Conservation (phyloP, 2,888 invertebrate genomes). For the Cephus nigrinus region DNA sequence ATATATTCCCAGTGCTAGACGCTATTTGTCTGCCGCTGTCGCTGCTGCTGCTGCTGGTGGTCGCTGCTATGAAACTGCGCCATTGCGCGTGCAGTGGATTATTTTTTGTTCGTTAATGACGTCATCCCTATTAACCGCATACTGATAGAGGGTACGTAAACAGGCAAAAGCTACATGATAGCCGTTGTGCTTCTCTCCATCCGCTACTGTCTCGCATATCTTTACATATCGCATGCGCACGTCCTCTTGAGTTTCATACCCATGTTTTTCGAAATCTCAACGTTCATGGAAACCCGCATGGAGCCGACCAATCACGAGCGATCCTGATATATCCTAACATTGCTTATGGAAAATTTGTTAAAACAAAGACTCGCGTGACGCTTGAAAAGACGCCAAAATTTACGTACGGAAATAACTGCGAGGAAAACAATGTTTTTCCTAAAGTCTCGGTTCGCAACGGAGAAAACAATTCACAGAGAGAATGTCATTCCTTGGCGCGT, state of each 20-base stretch:
- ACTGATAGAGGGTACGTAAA: conserved; percentile 3
- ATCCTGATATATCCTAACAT: not conserved
- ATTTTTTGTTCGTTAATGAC: conserved; percentile 33
- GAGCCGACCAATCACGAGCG: not conserved
- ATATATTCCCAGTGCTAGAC: not conserved
- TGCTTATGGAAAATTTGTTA: not conserved
- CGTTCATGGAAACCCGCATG: not conserved
- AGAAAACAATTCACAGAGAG: not conserved
- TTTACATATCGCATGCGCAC: not conserved
- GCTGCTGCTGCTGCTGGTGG: not conserved
- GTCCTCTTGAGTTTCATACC: not conserved
- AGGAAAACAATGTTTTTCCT: conserved; percentile 25
- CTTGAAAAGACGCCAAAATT: conserved; percentile 35
- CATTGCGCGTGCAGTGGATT: conserved; percentile 24
- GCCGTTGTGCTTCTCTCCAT: not conserved
- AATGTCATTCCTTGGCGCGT: conserved; percentile 3
- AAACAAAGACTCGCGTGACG: not conserved
- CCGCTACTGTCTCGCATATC: not conserved
- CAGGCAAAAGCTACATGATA: not conserved
- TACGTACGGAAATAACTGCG: conserved; percentile 25
- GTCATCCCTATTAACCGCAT: conserved; percentile 8
- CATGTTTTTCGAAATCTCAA: not conserved
- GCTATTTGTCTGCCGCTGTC: not conserved
- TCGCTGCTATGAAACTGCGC: conserved; percentile 2
- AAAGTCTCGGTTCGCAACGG: not conserved